Evolutionary conservation across 2,113 vertebrate species (phyloP), one percentile per base, ranked within the genome.

Genomic region (Emberiza fucata): DNA sequence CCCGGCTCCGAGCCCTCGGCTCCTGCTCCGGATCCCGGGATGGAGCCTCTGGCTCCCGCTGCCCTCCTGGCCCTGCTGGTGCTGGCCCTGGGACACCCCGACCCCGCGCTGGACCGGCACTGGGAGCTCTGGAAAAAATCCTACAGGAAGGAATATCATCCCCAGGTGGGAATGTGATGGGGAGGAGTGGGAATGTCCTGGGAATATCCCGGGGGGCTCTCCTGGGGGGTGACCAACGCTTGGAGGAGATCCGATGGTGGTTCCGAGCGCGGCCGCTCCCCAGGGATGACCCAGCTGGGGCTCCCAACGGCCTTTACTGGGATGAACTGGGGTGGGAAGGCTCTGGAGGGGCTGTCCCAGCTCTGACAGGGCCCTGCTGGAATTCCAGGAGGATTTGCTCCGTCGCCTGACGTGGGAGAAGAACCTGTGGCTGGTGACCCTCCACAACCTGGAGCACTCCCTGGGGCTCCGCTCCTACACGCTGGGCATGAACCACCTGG

Each of bases 61-160:
- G 0, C 71, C 27, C 6, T 94, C 44, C 68, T 93, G 83, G n/a
- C 73, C 6, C 1, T 20, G 15, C 65, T 96, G 31, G 92, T 16
- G 8, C 57, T 79, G 9, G 91, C 97, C 8, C 56, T 81, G 86
- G 96, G 95, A 35, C 59, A 35, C 0, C 90, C 83, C 0, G 95
- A 98, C 56, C 73, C 96, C 5, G 11, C 39, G 0, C 94, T 99
- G 92, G 97, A 98, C 3, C 31, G 8, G 3, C 98, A 98, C 96
- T 99, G 98, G 98, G 54, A 97, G 18, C 86, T 98, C 95, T 99
- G 98, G 98, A 98, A 98, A 95, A 98, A 97, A 65, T 95, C 76
- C 2, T 95, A 98, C 4, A 50, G 72, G 0, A 99, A 98, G 81
- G 50, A 22, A 12, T 98, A 99, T 47, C 39, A 5, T 1, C 94